phyloP scores from a whole-genome alignment of 2,113 vertebrate genomes.

The Entelurus aequoreus region DNA sequence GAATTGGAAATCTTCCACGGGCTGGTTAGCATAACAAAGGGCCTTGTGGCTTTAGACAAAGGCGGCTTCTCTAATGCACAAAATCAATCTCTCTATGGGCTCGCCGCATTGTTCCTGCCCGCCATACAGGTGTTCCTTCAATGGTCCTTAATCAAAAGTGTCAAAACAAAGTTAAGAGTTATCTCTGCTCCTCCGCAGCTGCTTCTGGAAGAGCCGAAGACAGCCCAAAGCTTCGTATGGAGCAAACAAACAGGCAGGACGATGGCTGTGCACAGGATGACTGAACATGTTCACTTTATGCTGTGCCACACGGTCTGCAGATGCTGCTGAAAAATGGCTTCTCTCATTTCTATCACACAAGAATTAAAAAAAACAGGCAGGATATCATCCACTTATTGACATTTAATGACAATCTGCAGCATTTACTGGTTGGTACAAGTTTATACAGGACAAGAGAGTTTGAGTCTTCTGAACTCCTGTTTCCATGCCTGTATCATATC shows the following conservation, averaged over 20 bases:
- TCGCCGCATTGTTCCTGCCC: conserved; percentile 72
- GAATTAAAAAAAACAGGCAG: conserved; percentile 18
- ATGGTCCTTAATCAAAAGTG: conserved; percentile 85
- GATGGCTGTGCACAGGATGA: conserved; percentile 27
- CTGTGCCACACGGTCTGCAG: conserved; percentile 12
- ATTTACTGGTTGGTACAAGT: not conserved
- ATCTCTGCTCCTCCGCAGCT: conserved; percentile 71
- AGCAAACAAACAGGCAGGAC: conserved; percentile 42
- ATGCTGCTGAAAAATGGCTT: conserved; percentile 14
- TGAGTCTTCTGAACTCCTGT: not conserved
- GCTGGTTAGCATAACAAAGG: conserved; percentile 98
- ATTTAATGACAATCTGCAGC: not conserved
- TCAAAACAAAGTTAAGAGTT: conserved; percentile 85
- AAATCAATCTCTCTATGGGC: conserved; percentile 82
- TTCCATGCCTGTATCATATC: not conserved
- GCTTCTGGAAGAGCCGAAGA: conserved; percentile 40
- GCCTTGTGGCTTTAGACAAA: conserved; percentile 88
- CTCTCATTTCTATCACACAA: conserved; percentile 17
- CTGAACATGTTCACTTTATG: conserved; percentile 29
- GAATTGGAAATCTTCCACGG: conserved; percentile 96
- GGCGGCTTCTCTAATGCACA: conserved; percentile 86
- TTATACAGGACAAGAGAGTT: not conserved
- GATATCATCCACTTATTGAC: not conserved
- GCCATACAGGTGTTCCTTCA: conserved; percentile 84
- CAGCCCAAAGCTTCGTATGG: conserved; percentile 2